Evolutionary conservation across 2,113 vertebrate genomes (phyloP).

Genomic region (Anhinga rufa): DNA sequence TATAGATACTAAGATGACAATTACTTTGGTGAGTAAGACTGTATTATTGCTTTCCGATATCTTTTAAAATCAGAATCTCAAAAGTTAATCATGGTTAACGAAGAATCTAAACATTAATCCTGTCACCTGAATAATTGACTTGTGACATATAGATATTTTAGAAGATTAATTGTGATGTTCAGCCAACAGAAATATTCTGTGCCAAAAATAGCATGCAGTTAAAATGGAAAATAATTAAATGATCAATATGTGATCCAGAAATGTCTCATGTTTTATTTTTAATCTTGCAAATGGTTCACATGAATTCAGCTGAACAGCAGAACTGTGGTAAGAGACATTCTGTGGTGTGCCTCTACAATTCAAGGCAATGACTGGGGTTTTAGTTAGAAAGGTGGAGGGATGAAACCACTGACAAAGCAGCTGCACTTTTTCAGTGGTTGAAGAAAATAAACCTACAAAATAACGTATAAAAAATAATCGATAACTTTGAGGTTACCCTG

Average conservation of each 20-base stretch:
- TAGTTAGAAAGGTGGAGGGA: neutral
- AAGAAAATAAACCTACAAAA: neutral
- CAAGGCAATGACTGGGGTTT: neutral
- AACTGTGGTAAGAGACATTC: neutral
- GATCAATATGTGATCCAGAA: neutral
- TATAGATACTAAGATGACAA: neutral
- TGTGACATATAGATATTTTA: neutral
- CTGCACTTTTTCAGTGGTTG: neutral
- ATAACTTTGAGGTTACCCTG: neutral
- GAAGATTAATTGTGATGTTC: neutral
- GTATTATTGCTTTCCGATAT: neutral
- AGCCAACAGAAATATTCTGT: neutral
- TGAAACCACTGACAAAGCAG: neutral
- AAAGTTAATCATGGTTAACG: neutral
- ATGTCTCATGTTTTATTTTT: neutral
- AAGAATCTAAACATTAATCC: neutral
- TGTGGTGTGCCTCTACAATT: neutral
- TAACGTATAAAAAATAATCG: neutral
- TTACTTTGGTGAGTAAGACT: neutral
- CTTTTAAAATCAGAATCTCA: neutral
- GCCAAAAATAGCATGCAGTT: neutral
- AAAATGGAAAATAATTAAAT: neutral
- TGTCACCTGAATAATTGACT: constrained; percentile 4
- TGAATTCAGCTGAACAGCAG: neutral
- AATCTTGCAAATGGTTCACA: neutral